phyloP scores from a whole-genome alignment of 2,888 invertebrate species.

The Papilio demoleus region DNA sequence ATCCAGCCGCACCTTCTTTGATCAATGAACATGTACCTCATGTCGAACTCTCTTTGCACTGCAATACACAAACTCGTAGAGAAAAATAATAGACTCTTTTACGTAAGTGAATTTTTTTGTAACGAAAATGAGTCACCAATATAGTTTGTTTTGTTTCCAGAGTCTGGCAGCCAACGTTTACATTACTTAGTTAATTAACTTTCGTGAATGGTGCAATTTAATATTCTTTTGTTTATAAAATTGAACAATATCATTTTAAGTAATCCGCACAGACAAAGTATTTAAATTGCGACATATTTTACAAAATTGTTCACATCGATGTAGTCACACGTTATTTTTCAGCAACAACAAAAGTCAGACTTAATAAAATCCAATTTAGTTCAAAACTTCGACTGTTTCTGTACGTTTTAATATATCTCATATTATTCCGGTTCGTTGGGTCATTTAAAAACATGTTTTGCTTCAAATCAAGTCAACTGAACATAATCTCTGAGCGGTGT shows the following conservation, averaged over 20 bases:
- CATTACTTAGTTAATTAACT: no score
- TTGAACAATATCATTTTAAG: no score
- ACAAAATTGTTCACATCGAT: no score
- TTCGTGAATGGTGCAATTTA: no score
- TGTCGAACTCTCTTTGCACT: not conserved
- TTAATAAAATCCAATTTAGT: constrained; percentile 5
- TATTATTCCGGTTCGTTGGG: not conserved
- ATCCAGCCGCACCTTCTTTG: not conserved
- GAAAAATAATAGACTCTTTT: no score
- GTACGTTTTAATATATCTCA: not conserved
- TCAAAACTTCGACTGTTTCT: constrained; percentile 4
- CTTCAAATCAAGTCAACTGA: not conserved
- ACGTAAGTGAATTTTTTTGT: no score
- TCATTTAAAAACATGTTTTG: not conserved
- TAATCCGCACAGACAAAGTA: no score
- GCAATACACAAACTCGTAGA: not conserved
- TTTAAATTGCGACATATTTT: no score
- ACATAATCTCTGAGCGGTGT: not conserved
- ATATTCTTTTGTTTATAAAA: no score
- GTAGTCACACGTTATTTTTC: not conserved
- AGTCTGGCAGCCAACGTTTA: no score
- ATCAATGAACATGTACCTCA: not conserved
- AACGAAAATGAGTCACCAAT: no score
- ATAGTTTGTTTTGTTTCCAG: no score
- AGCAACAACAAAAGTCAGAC: not conserved